A percentile compares a stretch with the other conserved stretches of the same genome.
Conservation (phyloP, 2,888 invertebrate species). For the Clusia tigrina region DNA sequence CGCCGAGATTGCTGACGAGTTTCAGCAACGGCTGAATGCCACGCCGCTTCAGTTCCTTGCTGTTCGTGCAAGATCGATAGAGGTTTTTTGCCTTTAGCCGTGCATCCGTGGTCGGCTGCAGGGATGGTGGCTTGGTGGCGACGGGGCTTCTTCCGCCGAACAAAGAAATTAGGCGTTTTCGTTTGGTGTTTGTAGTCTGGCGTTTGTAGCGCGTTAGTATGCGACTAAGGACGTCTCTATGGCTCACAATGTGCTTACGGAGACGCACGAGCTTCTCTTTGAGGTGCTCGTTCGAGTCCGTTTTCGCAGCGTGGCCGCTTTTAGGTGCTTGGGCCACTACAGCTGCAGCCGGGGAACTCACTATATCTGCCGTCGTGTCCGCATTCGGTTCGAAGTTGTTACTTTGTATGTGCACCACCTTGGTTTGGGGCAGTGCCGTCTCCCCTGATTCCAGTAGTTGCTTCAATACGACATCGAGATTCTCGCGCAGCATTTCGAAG, state of each 20-base stretch:
- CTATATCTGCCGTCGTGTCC: constrained; percentile 42
- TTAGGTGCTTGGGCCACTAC: constrained; percentile 19
- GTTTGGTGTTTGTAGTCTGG: constrained; percentile 45
- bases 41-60: constrained; percentile 74
- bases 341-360: constrained; percentile 4
- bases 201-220: constrained; percentile 54
- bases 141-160: neutral
- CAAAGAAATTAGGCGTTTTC: constrained; percentile 44
- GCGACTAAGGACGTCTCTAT: constrained; percentile 46
- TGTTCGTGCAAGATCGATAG: constrained; percentile 88
- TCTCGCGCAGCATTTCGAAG: constrained; percentile 87
- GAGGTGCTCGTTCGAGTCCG: constrained; percentile 34
- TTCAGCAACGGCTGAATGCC: constrained; percentile 76
- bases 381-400: constrained; percentile 42
- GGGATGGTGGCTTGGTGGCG: no score
- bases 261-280: constrained; percentile 43
- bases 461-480: constrained; percentile 74
- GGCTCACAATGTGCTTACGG: constrained; percentile 50
- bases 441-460: constrained; percentile 70
- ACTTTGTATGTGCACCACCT: constrained; percentile 34
- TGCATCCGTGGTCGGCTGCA: constrained; percentile 61
- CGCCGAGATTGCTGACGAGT: constrained; percentile 77
- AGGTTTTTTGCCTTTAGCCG: constrained; percentile 82
- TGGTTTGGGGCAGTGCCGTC: constrained; percentile 10
- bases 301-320: constrained; percentile 16